These are phyloP conservation scores for Apotomis turbidana DNA, from an alignment of 2,888 invertebrate species.

Conservation along the genomic window DNA sequence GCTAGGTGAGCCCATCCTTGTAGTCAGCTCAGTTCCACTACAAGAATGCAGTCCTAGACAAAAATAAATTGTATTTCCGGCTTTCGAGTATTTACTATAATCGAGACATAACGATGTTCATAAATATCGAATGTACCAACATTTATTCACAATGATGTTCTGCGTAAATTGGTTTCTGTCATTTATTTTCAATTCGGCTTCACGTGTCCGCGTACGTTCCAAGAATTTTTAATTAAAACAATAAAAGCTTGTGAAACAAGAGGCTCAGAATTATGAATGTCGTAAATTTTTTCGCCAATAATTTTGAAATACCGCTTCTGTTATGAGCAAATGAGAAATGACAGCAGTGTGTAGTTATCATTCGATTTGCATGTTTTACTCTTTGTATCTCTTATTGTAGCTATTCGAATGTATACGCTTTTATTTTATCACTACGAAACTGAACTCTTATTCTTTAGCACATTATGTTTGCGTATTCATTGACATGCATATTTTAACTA, in stretches of 20 bases:
- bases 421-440: neutral
- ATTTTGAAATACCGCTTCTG: constrained; percentile 27
- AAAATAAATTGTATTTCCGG: neutral
- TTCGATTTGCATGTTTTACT: constrained; percentile 22
- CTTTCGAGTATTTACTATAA: neutral
- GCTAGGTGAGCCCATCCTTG: too few species aligned
- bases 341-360: constrained; percentile 9
- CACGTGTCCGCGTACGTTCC: constrained; percentile 19
- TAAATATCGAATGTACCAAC: constrained; percentile 1
- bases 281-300: constrained; percentile 37
- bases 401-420: neutral
- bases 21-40: too few species aligned
- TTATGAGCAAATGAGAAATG: constrained; percentile 29
- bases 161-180: constrained; percentile 38
- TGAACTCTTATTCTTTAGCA: neutral
- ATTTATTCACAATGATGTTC: neutral
- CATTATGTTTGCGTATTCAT: too few species aligned
- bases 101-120: constrained; percentile 1
- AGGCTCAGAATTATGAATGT: constrained; percentile 34
- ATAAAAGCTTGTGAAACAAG: constrained; percentile 43
- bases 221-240: constrained; percentile 45
- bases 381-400: neutral
- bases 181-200: constrained; percentile 22
- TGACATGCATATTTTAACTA: too few species aligned
- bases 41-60: too few species aligned